Conservation (phyloP, 2,113 vertebrate genomes). For the Poecilia latipinna region DNA sequence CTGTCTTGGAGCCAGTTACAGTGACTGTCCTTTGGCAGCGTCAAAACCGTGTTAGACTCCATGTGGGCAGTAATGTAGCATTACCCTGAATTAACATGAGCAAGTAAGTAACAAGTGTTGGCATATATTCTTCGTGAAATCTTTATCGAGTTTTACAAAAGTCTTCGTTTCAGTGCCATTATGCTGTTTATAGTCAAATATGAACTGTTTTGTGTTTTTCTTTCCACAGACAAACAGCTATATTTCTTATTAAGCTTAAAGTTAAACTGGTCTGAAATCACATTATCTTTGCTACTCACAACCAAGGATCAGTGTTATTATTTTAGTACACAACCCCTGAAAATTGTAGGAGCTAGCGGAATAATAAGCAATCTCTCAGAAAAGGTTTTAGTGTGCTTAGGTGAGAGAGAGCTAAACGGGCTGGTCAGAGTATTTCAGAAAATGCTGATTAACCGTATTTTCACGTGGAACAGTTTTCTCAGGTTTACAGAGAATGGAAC, state of each 20-base stretch:
- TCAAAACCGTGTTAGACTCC: constrained; percentile 12
- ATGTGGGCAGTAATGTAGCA: not conserved
- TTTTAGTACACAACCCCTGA: not conserved
- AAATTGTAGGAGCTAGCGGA: not conserved
- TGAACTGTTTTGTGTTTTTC: too few species aligned
- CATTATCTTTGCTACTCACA: not conserved
- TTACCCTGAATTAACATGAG: constrained; percentile 6
- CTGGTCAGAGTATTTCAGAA: not conserved
- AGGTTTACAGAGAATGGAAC: too few species aligned
- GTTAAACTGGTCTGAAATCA: not conserved
- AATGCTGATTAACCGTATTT: not conserved
- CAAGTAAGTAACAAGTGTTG: not conserved
- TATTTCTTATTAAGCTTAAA: not conserved
- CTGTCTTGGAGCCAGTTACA: constrained; percentile 48
- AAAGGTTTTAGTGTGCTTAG: not conserved
- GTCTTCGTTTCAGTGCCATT: not conserved
- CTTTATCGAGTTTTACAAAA: not conserved
- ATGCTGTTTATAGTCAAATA: too few species aligned
- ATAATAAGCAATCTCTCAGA: not conserved
- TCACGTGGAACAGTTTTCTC: not conserved
- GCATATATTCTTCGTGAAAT: not conserved
- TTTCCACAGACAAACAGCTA: not conserved
- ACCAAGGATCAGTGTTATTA: not conserved
- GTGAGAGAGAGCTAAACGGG: not conserved
- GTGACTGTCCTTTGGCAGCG: constrained; percentile 39